phyloP scores from a whole-genome alignment of 2,797 vertebrate genomes.

The Nyctibius grandis region DNA sequence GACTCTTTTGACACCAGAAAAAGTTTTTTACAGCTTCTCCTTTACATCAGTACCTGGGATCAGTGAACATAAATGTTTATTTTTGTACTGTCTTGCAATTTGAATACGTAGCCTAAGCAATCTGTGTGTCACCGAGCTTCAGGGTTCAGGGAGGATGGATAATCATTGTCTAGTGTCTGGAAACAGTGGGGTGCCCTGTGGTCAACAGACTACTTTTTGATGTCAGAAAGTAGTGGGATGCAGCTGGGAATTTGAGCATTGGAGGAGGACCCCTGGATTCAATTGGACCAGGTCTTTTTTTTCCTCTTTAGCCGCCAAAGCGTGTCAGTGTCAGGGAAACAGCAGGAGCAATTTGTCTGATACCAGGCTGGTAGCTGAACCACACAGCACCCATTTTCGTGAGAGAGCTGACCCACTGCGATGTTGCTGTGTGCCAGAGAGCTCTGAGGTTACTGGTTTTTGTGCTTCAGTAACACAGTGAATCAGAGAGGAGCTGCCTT shows the following conservation, averaged over 20 bases:
- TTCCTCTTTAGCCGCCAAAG: background rate
- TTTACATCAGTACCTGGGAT: background rate
- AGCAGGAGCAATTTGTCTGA: background rate
- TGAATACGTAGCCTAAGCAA: background rate
- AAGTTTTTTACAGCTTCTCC: background rate
- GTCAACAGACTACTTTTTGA: background rate
- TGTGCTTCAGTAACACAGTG: background rate
- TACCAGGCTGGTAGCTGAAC: background rate
- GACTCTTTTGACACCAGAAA: background rate
- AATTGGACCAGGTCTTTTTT: background rate
- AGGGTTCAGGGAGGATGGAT: background rate
- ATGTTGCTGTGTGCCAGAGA: background rate
- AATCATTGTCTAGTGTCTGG: background rate
- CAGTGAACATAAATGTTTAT: background rate
- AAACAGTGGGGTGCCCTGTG: background rate
- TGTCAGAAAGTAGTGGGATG: background rate
- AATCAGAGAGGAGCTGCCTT: background rate
- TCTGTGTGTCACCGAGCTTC: background rate
- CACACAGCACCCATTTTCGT: background rate
- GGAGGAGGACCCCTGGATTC: background rate
- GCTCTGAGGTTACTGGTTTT: background rate
- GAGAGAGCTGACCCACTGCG: fast-evolving
- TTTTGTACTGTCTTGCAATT: background rate
- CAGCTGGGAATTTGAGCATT: background rate
- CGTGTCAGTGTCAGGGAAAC: background rate